These are phyloP conservation scores for Pristionchus arcanus DNA, from an alignment of 2,888 invertebrate species.

Conservation along the genomic window DNA sequence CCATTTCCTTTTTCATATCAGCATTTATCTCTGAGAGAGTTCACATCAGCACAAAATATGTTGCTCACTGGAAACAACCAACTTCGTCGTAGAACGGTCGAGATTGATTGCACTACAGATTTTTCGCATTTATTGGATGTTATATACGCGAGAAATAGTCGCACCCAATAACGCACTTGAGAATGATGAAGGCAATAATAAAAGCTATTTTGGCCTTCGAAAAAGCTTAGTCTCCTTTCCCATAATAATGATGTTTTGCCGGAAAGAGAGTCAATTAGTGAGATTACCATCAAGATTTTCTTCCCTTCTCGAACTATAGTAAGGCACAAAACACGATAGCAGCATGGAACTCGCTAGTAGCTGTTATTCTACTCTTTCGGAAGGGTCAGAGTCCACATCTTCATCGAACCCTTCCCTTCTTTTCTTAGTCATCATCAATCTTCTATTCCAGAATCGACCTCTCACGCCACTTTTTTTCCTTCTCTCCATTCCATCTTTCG, in stretches of 20 bases:
- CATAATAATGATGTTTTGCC: conserved; percentile 2
- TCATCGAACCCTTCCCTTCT: neutral
- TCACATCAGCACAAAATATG: neutral
- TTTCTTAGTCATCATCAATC: conserved; percentile 23
- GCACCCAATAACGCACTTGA: neutral
- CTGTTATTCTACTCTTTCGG: neutral
- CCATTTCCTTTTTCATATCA: neutral
- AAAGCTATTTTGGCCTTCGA: neutral
- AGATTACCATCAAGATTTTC: neutral
- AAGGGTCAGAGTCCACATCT: neutral
- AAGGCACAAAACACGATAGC: neutral
- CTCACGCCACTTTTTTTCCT: neutral
- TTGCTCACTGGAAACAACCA: neutral
- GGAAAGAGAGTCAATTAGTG: conserved; percentile 6
- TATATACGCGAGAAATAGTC: neutral
- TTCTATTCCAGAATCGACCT: conserved; percentile 39
- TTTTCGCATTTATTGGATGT: neutral
- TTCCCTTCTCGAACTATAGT: neutral
- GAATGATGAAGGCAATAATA: neutral
- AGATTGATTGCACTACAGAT: neutral
- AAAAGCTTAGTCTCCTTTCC: neutral
- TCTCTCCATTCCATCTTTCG: conserved; percentile 7
- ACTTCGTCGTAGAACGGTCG: neutral
- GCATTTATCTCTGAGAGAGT: neutral
- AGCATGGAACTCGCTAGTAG: neutral